These are phyloP conservation scores for Leptocoma aspasia DNA, from an alignment of 2,113 vertebrate genomes.

Conservation along the genomic window DNA sequence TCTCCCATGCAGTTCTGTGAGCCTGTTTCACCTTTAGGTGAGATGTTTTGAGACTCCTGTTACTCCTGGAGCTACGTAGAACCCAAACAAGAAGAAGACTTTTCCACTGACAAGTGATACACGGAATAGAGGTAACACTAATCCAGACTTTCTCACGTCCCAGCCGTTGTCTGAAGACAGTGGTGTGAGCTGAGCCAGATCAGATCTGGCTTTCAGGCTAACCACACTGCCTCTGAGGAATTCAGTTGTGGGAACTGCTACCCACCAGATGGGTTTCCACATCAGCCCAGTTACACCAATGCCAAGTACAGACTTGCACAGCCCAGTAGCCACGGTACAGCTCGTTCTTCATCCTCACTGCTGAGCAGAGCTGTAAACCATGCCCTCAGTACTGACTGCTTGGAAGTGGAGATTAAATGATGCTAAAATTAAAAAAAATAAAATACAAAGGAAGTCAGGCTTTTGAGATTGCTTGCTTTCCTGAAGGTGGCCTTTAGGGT, in stretches of 20 bases:
- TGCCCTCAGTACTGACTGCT: neutral
- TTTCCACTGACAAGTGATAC: neutral
- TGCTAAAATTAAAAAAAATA: neutral
- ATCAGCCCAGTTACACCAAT: neutral
- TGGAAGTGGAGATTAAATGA: neutral
- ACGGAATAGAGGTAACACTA: neutral
- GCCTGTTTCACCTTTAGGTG: neutral
- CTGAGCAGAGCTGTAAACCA: neutral
- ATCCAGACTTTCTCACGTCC: neutral
- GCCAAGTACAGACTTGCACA: neutral
- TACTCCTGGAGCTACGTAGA: neutral
- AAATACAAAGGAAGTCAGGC: neutral
- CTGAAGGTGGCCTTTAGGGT: neutral
- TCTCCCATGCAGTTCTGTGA: neutral
- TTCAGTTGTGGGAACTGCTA: neutral
- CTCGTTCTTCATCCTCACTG: neutral
- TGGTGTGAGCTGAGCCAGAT: neutral
- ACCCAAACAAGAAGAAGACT: neutral
- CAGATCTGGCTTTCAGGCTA: constrained; percentile 4
- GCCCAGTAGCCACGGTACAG: neutral
- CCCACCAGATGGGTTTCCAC: neutral
- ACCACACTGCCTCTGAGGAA: neutral
- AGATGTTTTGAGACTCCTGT: neutral
- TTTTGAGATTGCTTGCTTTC: neutral
- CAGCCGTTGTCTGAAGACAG: neutral